A percentile compares a stretch with the other conserved stretches of the same genome.
Evolutionary conservation across 2,888 invertebrate genomes (phyloP).

Genomic region (Cataglyphis rosenhaueri): DNA sequence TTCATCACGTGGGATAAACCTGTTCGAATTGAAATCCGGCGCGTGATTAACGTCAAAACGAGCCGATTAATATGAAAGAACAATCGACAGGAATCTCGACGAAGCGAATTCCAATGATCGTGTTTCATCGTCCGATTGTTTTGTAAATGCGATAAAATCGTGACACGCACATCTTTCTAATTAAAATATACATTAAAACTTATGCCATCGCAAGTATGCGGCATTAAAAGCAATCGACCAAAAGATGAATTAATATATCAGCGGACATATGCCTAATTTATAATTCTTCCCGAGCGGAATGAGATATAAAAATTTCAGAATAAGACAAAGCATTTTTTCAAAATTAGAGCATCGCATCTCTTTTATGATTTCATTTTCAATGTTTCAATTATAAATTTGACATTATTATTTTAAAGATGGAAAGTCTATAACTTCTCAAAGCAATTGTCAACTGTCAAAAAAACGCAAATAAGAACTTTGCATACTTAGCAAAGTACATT

Average conservation of each 20-base stretch:
- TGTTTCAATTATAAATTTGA: not conserved
- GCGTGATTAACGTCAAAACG: constrained; percentile 5
- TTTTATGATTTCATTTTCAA: not conserved
- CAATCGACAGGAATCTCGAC: constrained; percentile 31
- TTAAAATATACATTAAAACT: not conserved
- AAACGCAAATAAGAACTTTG: not conserved
- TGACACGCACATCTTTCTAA: not conserved
- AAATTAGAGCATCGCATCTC: not conserved
- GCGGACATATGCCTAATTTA: not conserved
- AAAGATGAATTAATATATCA: not conserved
- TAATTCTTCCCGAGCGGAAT: constrained; percentile 14
- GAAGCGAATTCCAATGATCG: constrained; percentile 12
- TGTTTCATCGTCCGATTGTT: constrained; percentile 25
- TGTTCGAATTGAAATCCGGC: constrained; percentile 41
- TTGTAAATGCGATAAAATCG: not conserved
- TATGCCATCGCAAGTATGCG: not conserved
- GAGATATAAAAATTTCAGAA: not conserved
- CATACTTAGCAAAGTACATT: not conserved
- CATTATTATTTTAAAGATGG: not conserved
- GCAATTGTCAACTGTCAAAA: not conserved
- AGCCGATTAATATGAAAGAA: constrained; percentile 11
- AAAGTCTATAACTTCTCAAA: not conserved
- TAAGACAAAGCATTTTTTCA: not conserved
- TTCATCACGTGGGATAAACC: constrained; percentile 59
- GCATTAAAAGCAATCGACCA: not conserved